Percentiles rank a stretch among this genome's conserved stretches.
These are phyloP conservation scores for Hololepta plana DNA, from an alignment of 2,888 invertebrate genomes.

Conservation along the genomic window DNA sequence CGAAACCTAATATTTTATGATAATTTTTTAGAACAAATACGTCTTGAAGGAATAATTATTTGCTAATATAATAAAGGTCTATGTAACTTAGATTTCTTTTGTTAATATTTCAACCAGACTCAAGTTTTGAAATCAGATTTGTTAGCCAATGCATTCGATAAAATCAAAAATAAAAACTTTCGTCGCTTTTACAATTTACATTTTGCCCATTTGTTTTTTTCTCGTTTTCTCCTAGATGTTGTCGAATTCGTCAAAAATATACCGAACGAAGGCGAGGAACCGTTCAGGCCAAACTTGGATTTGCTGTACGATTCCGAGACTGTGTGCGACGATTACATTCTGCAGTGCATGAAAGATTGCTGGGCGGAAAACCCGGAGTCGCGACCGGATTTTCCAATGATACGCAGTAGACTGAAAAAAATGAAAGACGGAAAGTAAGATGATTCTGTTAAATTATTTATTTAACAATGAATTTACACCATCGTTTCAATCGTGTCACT, in stretches of 20 bases:
- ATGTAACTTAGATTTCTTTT: too few species aligned
- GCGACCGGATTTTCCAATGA: constrained; percentile 69
- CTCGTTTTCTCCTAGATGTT: constrained; percentile 42
- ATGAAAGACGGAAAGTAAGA: constrained; percentile 77
- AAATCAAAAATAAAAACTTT: too few species aligned
- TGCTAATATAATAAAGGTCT: too few species aligned
- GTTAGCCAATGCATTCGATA: too few species aligned
- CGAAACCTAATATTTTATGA: too few species aligned
- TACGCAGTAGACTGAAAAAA: constrained; percentile 66
- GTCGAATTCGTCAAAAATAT: constrained; percentile 62
- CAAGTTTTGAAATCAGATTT: too few species aligned
- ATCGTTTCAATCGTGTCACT: constrained; percentile 8
- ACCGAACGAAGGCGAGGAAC: constrained; percentile 46
- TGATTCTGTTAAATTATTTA: too few species aligned
- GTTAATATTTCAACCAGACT: too few species aligned
- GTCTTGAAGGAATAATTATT: too few species aligned
- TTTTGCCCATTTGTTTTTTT: constrained; percentile 6
- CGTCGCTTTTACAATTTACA: too few species aligned
- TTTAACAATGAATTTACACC: neutral
- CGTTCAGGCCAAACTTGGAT: constrained; percentile 64
- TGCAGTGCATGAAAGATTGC: constrained; percentile 69
- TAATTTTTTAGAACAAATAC: too few species aligned
- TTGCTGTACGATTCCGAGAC: constrained; percentile 49
- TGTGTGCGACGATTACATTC: constrained; percentile 64
- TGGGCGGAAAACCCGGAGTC: constrained; percentile 74